Base-by-base conservation (phyloP, 2,797 vertebrate species). In the Furcifer pardalis region DNA sequence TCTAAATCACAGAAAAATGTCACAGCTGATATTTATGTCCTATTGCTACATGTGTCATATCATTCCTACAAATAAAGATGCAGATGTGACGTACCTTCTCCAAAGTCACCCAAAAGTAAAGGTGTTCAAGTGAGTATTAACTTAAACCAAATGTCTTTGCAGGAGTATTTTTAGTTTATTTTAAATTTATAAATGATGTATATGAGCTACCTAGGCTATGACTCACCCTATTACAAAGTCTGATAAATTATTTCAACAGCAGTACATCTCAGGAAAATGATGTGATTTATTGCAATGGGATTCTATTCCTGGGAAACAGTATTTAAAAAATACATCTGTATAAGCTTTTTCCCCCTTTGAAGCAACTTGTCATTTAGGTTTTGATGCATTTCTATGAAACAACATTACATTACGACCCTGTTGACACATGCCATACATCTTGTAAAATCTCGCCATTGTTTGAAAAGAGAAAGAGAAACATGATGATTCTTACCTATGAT, bases 231-330 rank as follows among this genome's bases (percentile, higher is more conserved):
- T 92, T 92, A 91, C 66, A 89, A 77, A 85, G 52, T 82, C 40
- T 92, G 84, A 91, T 81, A 88, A 90, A 89, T 89, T 91, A 30
- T 89, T 89, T n/a, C 77, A 86, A 89, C 46, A 89, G 89, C 84
- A 81, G 46, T 77, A 90, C 86, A 88, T 13, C 79, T 82, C 83
- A 86, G 78, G 77, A 86, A 84, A 72, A 68, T 82, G 59, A 84
- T 81, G 79, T 79, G 77, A 68, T 78, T 84, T 74, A 75, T 89
- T 68, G 79, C 52, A 84, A 56, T 42, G 75, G n/a, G 76, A 86
- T 88, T 88, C 32, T 76, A 91, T 86, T 87, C 84, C 84, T 87
- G 27, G 85, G 90, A 84, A 87, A 81, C 77, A 85, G 80, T 88
- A 63, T n/a, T 59, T 86, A 79, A 37, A 82, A 78, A 84, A 84